A percentile compares a stretch with the other conserved stretches of the same genome.
These are phyloP conservation scores for Tapirus indicus DNA, from an alignment of 2,797 vertebrate genomes.

Conservation along the genomic window DNA sequence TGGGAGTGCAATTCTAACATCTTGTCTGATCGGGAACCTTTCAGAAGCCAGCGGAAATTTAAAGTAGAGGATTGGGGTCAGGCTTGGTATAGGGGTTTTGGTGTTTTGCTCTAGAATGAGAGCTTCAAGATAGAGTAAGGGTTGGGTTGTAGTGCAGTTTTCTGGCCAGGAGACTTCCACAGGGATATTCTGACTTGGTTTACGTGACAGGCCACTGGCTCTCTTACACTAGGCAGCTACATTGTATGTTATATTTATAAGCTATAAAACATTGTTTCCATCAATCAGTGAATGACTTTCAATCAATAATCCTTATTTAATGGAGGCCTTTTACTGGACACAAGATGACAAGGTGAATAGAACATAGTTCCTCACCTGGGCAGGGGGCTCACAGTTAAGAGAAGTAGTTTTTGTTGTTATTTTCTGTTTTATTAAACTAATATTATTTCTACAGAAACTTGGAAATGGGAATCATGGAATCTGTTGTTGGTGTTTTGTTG, in stretches of 20 bases:
- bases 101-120: not conserved
- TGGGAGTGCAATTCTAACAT: not conserved
- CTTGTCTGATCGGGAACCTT: not conserved
- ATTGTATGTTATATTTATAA: not conserved
- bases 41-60: slow-evolving; percentile 30
- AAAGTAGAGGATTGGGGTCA: not conserved
- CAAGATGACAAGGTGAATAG: not conserved
- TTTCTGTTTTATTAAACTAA: slow-evolving; percentile 56
- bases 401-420: slow-evolving; percentile 42
- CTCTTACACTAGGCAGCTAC: not conserved
- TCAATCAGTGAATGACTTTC: not conserved
- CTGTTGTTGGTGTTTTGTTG: not conserved
- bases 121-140: not conserved
- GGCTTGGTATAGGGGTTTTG: not conserved
- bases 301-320: slow-evolving; percentile 18
- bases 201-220: not conserved
- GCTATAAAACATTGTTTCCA: not conserved
- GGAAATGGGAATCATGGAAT: not conserved
- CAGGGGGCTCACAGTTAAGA: not conserved
- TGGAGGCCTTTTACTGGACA: not conserved
- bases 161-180: not conserved
- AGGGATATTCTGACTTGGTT: slow-evolving; percentile 26
- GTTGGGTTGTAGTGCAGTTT: not conserved
- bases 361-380: not conserved
- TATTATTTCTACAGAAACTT: slow-evolving; percentile 31